These are phyloP conservation scores for Aethina tumida DNA, from an alignment of 1,140 invertebrate genomes.

Conservation along the genomic window DNA sequence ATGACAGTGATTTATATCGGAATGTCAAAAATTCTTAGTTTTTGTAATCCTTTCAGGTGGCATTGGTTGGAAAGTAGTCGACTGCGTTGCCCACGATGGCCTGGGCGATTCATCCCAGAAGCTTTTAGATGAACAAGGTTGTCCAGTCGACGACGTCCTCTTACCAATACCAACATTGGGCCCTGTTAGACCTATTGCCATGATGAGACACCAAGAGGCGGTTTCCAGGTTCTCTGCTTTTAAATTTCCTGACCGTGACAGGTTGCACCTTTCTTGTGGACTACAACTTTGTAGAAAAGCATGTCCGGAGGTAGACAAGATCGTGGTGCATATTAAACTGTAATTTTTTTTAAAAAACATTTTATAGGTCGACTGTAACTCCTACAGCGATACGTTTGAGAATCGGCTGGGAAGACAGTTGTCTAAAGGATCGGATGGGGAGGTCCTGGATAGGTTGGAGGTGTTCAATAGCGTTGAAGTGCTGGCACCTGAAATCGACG, in stretches of 20 bases:
- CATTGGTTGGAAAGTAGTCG: constrained; percentile 59
- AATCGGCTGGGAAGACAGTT: constrained; percentile 27
- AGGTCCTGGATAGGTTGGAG: constrained; percentile 55
- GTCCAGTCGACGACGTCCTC: constrained; percentile 57
- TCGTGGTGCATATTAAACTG: no score
- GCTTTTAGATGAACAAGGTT: constrained; percentile 57
- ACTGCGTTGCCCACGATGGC: constrained; percentile 65
- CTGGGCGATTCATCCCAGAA: constrained; percentile 57
- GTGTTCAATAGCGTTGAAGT: constrained; percentile 71
- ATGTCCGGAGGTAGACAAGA: constrained; percentile 53
- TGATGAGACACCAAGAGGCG: constrained; percentile 48
- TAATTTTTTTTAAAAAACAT: no score
- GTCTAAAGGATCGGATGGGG: constrained; percentile 43
- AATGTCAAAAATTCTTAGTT: background rate
- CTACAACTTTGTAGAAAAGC: constrained; percentile 54
- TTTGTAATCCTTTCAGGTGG: constrained; percentile 40
- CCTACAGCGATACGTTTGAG: constrained; percentile 11
- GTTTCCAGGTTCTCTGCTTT: constrained; percentile 62
- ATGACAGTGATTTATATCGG: background rate
- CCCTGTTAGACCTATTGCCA: constrained; percentile 28
- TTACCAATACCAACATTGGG: constrained; percentile 39
- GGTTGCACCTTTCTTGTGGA: constrained; percentile 57
- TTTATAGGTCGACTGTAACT: constrained; percentile 35
- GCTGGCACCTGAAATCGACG: constrained; percentile 60
- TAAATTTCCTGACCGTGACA: constrained; percentile 66